Base-by-base conservation (phyloP, 2,797 vertebrate species). In the Gorsachius magnificus region DNA sequence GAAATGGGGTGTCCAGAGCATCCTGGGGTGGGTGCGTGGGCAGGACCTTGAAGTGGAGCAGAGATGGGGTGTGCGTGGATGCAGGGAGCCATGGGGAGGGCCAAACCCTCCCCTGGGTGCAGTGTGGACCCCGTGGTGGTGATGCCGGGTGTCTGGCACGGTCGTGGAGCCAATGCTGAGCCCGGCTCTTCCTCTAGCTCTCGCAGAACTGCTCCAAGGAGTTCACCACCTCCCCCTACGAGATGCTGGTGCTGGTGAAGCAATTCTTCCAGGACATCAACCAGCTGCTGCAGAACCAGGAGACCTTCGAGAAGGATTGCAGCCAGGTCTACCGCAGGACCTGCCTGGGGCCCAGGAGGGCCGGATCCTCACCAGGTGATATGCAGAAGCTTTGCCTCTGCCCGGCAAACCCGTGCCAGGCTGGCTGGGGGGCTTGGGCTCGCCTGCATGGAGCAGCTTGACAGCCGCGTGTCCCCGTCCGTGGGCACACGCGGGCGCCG, bases 191-290 rank as follows among this genome's bases (percentile, higher is more conserved):
- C 61, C 41, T 61, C 26, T 84, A 96, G 89, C 88, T 96, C 48
- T 96, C 95, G 2, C 85, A 98, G 94, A 89, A 60, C 88, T 98
- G 98, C 60, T 87, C 97, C 4, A 93, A 96, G 72, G 95, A 93
- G 83, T 98, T 97, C 95, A 84, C 79, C 60, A 96, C 97, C 64
- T 97, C 98, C 8, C 97, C 98, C 5, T 94, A 98, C 0, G 84
- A 97, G 94, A 95, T 98, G 91, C 94, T 98, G 83, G 84, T 97
- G 86, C 95, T 97, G 95, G 97, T 98, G 94, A 98, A 97, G 71
- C 79, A 97, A 25, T 97, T 98, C 82, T 98, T 98, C 95, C 96
- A 94, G 25, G 89, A 97, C 87, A 97, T 97, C 69, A 97, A 95
- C 36, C 65, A 66, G 24, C 96, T 98, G 36, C 97, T 98, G 80